Conservation (phyloP, 1,140 invertebrate genomes). For the Microvelia longipes region DNA sequence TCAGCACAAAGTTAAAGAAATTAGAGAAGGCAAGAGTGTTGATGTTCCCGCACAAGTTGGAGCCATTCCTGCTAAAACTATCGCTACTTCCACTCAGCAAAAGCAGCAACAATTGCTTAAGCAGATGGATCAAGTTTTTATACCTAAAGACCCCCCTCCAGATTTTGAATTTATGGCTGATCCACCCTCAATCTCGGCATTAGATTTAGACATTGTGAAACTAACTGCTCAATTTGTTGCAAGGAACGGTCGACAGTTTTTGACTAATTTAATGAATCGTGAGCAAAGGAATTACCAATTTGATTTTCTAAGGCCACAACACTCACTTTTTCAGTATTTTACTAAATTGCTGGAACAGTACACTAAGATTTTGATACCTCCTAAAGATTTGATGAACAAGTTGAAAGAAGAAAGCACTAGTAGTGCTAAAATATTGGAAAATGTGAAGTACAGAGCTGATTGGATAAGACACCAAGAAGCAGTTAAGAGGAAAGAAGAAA, state of each 20-base stretch:
- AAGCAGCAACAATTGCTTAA: slow-evolving; percentile 79
- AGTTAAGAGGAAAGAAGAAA: slow-evolving; percentile 81
- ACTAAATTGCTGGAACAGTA: slow-evolving; percentile 97
- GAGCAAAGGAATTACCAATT: slow-evolving; percentile 98
- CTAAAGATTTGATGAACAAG: slow-evolving; percentile 72
- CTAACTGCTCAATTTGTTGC: slow-evolving; percentile 98
- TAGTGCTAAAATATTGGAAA: slow-evolving; percentile 63
- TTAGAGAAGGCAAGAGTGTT: slow-evolving; percentile 72
- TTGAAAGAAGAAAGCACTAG: slow-evolving; percentile 63
- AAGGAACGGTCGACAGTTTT: slow-evolving; percentile 90
- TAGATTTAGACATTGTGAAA: slow-evolving; percentile 96
- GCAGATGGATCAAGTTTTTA: slow-evolving; percentile 70
- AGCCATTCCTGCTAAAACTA: slow-evolving; percentile 23
- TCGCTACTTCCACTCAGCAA: slow-evolving; percentile 57
- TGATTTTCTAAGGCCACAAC: slow-evolving; percentile 95
- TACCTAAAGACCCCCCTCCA: slow-evolving; percentile 86
- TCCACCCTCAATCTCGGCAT: slow-evolving; percentile 95
- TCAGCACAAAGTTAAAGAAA: slow-evolving; percentile 94
- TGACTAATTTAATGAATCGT: slow-evolving; percentile 95
- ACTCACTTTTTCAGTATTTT: slow-evolving; percentile 97
- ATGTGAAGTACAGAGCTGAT: slow-evolving; percentile 86
- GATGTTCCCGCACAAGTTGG: neutral
- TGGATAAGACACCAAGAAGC: slow-evolving; percentile 91
- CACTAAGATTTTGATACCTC: slow-evolving; percentile 85
- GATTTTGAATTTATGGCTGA: slow-evolving; percentile 97